A percentile compares a stretch with the other conserved stretches of the same genome.
Conservation (phyloP, 35 echinoderm and acorn worm species). For the Ophiothrix spiculata region DNA sequence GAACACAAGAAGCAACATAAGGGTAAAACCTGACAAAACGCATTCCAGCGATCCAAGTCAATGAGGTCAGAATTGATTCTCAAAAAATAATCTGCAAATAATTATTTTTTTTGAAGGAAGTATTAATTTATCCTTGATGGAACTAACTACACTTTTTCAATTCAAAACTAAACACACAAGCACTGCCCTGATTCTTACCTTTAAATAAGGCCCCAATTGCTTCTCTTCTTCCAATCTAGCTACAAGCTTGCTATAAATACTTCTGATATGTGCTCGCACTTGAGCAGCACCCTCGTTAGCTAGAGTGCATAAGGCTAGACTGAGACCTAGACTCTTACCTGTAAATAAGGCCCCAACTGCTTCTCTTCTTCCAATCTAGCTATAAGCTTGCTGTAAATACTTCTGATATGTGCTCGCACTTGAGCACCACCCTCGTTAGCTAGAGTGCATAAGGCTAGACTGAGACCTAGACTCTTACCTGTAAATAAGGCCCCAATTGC, state of each 20-base stretch:
- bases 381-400: conserved; percentile 4
- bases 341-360: neutral
- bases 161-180: too few species aligned
- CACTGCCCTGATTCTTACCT: too few species aligned
- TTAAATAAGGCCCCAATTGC: neutral
- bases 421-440: conserved; percentile 25
- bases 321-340: neutral
- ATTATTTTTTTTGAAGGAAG: too few species aligned
- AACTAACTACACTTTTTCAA: too few species aligned
- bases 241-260: conserved; percentile 3
- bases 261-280: neutral
- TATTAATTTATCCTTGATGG: too few species aligned
- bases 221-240: conserved; percentile 2
- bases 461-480: too few species aligned
- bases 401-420: neutral
- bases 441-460: neutral
- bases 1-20: too few species aligned
- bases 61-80: too few species aligned
- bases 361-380: conserved; percentile 2
- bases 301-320: neutral
- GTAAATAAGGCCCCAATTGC: too few species aligned
- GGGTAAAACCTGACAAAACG: too few species aligned
- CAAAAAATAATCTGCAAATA: too few species aligned
- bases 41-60: too few species aligned
- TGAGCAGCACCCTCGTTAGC: conserved; percentile 27